These are phyloP conservation scores for Lacerta bilineata DNA, from an alignment of 2,797 vertebrate genomes.

Conservation along the genomic window DNA sequence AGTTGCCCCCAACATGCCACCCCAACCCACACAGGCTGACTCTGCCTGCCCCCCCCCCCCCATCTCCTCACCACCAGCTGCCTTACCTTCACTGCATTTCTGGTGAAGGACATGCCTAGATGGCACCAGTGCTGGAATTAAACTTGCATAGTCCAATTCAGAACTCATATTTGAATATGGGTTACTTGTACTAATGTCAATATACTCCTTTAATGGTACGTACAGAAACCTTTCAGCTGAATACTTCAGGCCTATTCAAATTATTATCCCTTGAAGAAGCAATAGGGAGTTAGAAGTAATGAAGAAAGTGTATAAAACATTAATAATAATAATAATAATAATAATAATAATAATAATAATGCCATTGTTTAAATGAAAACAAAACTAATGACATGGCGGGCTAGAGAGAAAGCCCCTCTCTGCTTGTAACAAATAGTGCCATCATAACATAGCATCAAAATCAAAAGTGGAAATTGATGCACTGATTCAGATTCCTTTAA, in stretches of 20 bases:
- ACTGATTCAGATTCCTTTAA: constrained; percentile 39
- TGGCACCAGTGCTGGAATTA: not conserved
- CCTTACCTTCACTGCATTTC: no score
- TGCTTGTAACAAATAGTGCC: constrained; percentile 26
- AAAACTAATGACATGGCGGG: constrained; percentile 1
- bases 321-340: not conserved
- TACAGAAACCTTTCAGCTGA: not conserved
- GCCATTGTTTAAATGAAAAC: constrained; percentile 32
- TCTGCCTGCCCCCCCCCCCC: no score
- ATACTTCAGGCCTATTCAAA: not conserved
- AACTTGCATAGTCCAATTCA: not conserved
- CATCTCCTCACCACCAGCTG: no score
- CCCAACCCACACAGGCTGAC: no score
- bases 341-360: not conserved
- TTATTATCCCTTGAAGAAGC: not conserved
- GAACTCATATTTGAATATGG: not conserved
- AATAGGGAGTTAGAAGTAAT: not conserved
- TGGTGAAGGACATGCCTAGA: no score
- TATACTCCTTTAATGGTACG: not conserved
- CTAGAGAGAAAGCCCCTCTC: constrained; percentile 27
- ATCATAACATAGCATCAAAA: constrained; percentile 34
- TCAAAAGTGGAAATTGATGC: constrained; percentile 38
- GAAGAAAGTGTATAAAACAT: not conserved
- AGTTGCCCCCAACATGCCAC: no score
- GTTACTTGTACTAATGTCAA: not conserved